A percentile compares a stretch with the other conserved stretches of the same genome.
phyloP scores from a whole-genome alignment of 2,113 vertebrate species.

The Esox niger region DNA sequence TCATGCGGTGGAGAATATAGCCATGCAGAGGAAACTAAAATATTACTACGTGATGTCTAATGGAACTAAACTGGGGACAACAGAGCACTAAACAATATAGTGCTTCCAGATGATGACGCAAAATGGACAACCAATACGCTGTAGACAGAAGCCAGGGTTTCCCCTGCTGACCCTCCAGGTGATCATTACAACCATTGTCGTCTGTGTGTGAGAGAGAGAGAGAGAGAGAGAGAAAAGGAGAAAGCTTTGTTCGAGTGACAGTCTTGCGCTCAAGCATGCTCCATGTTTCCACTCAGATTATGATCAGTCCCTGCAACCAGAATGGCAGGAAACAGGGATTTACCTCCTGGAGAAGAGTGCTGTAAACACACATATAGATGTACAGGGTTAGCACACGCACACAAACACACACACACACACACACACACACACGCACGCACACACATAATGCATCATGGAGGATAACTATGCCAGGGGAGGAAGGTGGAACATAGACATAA shows the following conservation, averaged over 20 bases:
- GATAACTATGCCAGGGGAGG: constrained; percentile 18
- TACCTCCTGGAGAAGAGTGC: constrained; percentile 39
- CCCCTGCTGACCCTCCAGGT: not conserved
- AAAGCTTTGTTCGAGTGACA: constrained; percentile 26
- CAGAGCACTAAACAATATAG: constrained; percentile 28
- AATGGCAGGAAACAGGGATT: constrained; percentile 55
- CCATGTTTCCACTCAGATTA: constrained; percentile 39
- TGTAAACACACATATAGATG: constrained; percentile 20
- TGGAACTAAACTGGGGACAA: constrained; percentile 22
- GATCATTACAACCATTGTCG: not conserved
- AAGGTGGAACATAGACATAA: constrained; percentile 33
- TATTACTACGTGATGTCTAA: constrained; percentile 1
- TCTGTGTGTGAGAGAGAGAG: constrained; percentile 6
- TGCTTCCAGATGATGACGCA: constrained; percentile 26
- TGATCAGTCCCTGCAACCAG: constrained; percentile 37
- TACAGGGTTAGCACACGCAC: constrained; percentile 8
- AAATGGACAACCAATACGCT: constrained; percentile 23
- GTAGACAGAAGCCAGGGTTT: constrained; percentile 29
- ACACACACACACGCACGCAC: constrained; percentile 24
- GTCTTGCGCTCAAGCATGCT: constrained; percentile 21
- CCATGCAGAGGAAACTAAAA: not conserved
- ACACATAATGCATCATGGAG: constrained; percentile 14
- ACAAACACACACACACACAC: constrained; percentile 16
- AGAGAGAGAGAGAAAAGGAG: not conserved
- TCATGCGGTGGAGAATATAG: not conserved